Evolutionary conservation across 2,888 invertebrate species (phyloP).

Genomic region (Apamea crenata): DNA sequence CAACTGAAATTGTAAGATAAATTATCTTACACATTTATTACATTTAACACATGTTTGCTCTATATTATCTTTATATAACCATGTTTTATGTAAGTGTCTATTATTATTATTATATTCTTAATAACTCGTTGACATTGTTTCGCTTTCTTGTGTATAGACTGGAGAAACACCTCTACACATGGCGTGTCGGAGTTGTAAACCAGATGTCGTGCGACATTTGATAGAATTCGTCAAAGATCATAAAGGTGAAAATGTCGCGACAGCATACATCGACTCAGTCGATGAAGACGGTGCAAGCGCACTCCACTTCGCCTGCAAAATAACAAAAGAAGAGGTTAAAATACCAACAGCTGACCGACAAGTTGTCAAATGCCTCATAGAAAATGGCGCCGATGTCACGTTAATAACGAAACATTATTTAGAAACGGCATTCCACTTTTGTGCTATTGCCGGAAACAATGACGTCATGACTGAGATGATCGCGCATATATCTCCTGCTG

Average conservation of each 20-base stretch:
- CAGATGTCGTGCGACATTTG: slow-evolving; percentile 96
- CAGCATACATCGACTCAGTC: slow-evolving; percentile 96
- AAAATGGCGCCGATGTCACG: slow-evolving; percentile 97
- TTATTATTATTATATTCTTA: background rate
- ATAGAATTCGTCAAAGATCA: slow-evolving; percentile 95
- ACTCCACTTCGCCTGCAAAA: slow-evolving; percentile 98
- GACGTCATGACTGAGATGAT: slow-evolving; percentile 98
- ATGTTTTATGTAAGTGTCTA: background rate
- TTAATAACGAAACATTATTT: slow-evolving; percentile 95
- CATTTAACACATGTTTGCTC: background rate
- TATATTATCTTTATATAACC: too few relatives aligned
- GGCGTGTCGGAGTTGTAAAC: slow-evolving; percentile 96
- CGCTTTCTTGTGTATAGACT: slow-evolving; percentile 88
- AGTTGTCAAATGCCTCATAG: slow-evolving; percentile 96
- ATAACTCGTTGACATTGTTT: background rate
- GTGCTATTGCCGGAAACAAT: slow-evolving; percentile 98
- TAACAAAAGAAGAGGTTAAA: slow-evolving; percentile 95
- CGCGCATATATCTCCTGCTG: slow-evolving; percentile 96
- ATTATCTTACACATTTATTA: background rate
- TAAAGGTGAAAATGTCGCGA: slow-evolving; percentile 94
- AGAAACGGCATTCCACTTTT: slow-evolving; percentile 99
- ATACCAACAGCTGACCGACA: slow-evolving; percentile 94
- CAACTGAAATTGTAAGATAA: too few relatives aligned
- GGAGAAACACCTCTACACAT: slow-evolving; percentile 99
- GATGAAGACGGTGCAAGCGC: slow-evolving; percentile 98